Conservation (phyloP, 1,140 invertebrate species). For the Halesus radiatus region DNA sequence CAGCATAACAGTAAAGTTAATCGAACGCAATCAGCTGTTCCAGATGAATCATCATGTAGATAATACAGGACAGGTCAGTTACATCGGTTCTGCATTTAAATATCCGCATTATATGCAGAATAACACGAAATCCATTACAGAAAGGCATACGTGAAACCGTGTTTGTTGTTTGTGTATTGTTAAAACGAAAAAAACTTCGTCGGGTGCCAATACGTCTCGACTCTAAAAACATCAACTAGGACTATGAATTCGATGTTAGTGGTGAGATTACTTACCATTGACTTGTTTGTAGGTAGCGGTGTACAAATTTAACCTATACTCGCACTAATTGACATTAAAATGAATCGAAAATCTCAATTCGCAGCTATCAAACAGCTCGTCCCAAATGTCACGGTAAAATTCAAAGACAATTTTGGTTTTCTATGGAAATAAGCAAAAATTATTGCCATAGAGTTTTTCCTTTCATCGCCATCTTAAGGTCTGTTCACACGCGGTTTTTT, state of each 20-base stretch:
- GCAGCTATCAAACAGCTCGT: not conserved
- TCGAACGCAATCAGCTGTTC: not conserved
- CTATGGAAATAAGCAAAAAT: too few relatives aligned
- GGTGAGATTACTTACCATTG: not conserved
- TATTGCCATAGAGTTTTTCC: too few relatives aligned
- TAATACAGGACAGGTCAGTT: not conserved
- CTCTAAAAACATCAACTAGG: not conserved
- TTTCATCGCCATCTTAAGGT: too few relatives aligned
- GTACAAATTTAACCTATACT: not conserved
- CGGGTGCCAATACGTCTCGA: not conserved
- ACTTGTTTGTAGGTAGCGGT: not conserved
- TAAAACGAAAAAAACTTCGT: not conserved
- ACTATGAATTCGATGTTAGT: not conserved
- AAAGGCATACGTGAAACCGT: not conserved
- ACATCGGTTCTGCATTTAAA: not conserved
- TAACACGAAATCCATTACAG: not conserved
- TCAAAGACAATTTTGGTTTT: too few relatives aligned
- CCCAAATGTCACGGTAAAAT: conserved; percentile 4
- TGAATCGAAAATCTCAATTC: not conserved
- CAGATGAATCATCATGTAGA: not conserved
- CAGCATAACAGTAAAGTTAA: not conserved
- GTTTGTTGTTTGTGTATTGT: not conserved
- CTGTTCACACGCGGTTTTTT: too few relatives aligned
- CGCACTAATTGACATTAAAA: not conserved
- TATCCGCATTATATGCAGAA: not conserved